A percentile compares a stretch with the other conserved stretches of the same genome.
phyloP scores from a whole-genome alignment of 92 coral and sea anemone species.

The Phenganax stokvisi region DNA sequence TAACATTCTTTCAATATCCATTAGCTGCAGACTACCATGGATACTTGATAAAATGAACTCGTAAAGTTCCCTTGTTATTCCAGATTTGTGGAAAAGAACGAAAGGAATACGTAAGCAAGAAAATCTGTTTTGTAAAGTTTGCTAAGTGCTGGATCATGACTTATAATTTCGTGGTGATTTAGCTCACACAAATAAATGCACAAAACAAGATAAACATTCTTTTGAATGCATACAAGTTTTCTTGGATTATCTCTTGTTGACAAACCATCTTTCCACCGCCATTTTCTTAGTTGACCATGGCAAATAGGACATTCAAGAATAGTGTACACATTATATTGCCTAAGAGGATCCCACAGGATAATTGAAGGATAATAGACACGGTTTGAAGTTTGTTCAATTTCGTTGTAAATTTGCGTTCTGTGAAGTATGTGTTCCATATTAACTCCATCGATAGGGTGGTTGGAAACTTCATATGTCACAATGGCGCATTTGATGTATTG shows the following conservation, averaged over 20 bases:
- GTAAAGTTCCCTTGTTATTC: conserved; percentile 34
- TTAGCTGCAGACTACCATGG: conserved; percentile 24
- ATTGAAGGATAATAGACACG: background rate
- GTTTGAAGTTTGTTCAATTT: background rate
- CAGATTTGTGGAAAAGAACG: conserved; percentile 36
- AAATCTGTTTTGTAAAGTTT: background rate
- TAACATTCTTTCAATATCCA: conserved; percentile 28
- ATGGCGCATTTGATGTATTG: conserved; percentile 1
- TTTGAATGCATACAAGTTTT: conserved; percentile 20
- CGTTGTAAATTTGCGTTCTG: background rate
- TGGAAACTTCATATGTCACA: background rate
- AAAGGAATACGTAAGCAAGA: background rate
- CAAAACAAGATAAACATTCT: conserved; percentile 23
- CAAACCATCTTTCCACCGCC: conserved; percentile 23
- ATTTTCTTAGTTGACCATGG: background rate
- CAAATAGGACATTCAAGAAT: background rate
- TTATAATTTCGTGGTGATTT: conserved; percentile 12
- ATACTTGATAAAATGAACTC: conserved; percentile 31
- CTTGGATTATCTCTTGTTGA: conserved; percentile 21
- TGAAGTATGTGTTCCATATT: background rate
- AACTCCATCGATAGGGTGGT: background rate
- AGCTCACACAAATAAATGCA: conserved; percentile 25
- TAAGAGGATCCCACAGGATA: background rate
- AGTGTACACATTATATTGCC: background rate
- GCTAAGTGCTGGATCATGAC: conserved; percentile 22